phyloP scores from a whole-genome alignment of 1,140 invertebrate species.

The Drosophila mojavensis region DNA sequence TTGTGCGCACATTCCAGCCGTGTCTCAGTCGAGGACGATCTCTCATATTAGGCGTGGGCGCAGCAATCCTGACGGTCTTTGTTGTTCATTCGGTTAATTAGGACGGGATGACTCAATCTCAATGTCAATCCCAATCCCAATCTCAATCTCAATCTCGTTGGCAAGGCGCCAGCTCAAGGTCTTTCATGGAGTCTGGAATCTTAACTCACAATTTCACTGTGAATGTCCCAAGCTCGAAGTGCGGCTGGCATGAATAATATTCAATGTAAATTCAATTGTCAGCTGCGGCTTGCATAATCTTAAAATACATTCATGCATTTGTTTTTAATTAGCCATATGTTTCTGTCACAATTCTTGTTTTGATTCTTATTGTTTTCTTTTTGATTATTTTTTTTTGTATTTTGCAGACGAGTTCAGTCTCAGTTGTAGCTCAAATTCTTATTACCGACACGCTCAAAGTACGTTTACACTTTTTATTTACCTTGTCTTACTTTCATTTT shows the following conservation, averaged over 20 bases:
- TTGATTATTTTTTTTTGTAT: conserved; percentile 44
- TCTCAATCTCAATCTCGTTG: conserved; percentile 18
- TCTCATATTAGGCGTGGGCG: neutral
- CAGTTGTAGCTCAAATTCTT: conserved; percentile 78
- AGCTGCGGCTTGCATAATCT: conserved; percentile 2
- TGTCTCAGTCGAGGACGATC: conserved; percentile 15
- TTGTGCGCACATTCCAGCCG: conserved; percentile 42
- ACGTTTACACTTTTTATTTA: conserved; percentile 60
- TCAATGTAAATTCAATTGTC: conserved; percentile 9
- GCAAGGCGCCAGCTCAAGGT: conserved; percentile 24
- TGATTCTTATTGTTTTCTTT: conserved; percentile 24
- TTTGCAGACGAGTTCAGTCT: conserved; percentile 74
- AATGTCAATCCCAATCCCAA: neutral
- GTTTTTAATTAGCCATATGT: conserved; percentile 28
- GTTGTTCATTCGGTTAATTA: conserved; percentile 67
- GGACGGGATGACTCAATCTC: conserved; percentile 62
- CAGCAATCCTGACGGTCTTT: conserved; percentile 44
- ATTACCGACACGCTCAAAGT: conserved; percentile 78
- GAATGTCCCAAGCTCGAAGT: too few relatives aligned
- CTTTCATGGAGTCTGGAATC: neutral
- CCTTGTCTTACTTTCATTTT: conserved; percentile 16
- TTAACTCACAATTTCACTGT: too few relatives aligned
- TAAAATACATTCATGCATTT: conserved; percentile 39
- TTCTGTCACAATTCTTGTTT: conserved; percentile 35
- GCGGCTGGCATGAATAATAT: conserved; percentile 33